These are phyloP conservation scores for Zaprionus inermis DNA, from an alignment of 1,140 invertebrate genomes.

Conservation along the genomic window DNA sequence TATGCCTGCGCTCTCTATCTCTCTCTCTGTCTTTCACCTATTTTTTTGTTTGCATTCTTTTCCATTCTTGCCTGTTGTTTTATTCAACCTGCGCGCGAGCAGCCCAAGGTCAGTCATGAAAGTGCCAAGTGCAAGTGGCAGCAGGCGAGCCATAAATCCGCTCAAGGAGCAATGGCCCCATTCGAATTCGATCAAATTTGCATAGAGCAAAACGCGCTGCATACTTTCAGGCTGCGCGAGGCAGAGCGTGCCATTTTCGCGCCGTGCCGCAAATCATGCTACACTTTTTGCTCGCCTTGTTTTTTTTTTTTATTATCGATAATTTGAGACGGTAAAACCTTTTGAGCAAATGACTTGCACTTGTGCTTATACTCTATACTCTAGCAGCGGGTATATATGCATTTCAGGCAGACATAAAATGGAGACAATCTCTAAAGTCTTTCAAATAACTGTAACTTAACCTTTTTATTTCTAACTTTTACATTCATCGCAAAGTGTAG, in stretches of 20 bases:
- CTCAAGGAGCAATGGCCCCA: conserved; percentile 1
- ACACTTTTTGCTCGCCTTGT: not conserved
- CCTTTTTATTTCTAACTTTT: no score
- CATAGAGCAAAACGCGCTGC: not conserved
- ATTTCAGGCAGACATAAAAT: not conserved
- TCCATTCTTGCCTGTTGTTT: no score
- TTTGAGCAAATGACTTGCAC: not conserved
- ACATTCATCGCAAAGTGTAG: no score
- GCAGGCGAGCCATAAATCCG: conserved; percentile 13
- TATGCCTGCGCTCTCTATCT: not conserved
- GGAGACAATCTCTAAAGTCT: no score
- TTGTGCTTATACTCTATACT: not conserved
- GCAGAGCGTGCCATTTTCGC: not conserved
- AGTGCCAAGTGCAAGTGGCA: conserved; percentile 1
- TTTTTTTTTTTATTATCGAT: not conserved
- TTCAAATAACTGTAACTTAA: no score
- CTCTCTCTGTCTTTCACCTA: not conserved
- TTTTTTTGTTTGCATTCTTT: no score
- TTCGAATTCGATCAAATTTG: conserved; percentile 1
- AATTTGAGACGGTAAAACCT: not conserved
- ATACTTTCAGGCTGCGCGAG: not conserved
- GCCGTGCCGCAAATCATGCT: not conserved
- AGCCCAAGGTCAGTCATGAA: conserved; percentile 17
- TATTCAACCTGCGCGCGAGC: not conserved
- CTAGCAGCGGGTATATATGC: not conserved